Conservation (phyloP, 2,888 invertebrate species). For the Thymelicus acteon region DNA sequence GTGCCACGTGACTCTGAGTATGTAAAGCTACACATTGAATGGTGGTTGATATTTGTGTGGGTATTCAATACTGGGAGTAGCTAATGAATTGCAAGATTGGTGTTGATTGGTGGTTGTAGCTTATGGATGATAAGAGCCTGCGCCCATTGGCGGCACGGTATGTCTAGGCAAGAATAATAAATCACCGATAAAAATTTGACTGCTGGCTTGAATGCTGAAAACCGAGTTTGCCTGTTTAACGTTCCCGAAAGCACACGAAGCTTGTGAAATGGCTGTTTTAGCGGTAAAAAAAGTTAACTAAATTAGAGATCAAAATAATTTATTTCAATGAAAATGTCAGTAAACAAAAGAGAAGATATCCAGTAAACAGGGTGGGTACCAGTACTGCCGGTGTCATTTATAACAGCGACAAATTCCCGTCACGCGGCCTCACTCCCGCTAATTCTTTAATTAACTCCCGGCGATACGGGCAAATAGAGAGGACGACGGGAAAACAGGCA, state of each 20-base stretch:
- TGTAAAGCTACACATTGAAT: neutral
- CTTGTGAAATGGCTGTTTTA: too few species aligned
- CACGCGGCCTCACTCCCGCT: neutral
- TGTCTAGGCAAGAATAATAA: too few species aligned
- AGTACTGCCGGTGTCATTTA: conserved; percentile 6
- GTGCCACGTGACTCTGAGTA: conserved; percentile 11
- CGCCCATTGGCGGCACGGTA: too few species aligned
- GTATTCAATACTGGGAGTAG: too few species aligned
- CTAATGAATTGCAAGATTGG: too few species aligned
- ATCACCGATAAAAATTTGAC: too few species aligned
- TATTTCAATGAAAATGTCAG: neutral
- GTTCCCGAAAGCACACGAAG: too few species aligned
- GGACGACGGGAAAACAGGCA: neutral
- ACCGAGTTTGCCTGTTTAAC: too few species aligned
- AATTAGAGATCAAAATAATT: conserved; percentile 1
- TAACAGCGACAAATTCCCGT: conserved; percentile 24
- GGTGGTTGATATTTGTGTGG: neutral
- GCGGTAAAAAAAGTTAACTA: neutral
- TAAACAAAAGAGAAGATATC: neutral
- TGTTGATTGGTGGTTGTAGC: too few species aligned
- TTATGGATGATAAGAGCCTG: too few species aligned
- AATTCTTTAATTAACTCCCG: conserved; percentile 31
- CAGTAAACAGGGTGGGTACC: neutral
- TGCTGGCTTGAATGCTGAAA: too few species aligned
- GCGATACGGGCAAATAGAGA: conserved; percentile 5